phyloP scores from a whole-genome alignment of 2,113 vertebrate species.

The Eublepharis macularius region DNA sequence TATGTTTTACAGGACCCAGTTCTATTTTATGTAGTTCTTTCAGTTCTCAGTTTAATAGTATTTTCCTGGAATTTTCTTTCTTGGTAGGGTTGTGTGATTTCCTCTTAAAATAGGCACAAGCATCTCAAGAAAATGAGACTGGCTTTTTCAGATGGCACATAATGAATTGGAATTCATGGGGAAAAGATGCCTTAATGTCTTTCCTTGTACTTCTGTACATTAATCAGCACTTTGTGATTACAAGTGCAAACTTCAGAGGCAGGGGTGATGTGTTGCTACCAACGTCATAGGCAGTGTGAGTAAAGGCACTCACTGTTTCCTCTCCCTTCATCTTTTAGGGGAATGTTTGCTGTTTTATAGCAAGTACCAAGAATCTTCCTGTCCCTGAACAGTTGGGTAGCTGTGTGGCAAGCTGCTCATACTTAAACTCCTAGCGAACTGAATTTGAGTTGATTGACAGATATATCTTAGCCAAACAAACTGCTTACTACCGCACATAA shows the following conservation, averaged over 20 bases:
- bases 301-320: neutral
- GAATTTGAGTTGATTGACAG: conserved; percentile 28
- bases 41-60: too few species aligned
- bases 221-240: neutral
- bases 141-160: neutral
- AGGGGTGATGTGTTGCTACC: neutral
- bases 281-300: neutral
- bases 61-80: neutral
- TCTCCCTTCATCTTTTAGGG: neutral
- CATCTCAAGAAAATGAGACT: neutral
- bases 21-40: too few species aligned
- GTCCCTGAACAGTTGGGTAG: conserved; percentile 26
- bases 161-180: neutral
- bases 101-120: too few species aligned
- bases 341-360: conserved; percentile 22
- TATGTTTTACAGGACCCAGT: too few species aligned
- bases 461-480: neutral
- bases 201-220: neutral
- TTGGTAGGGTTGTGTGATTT: neutral
- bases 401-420: conserved; percentile 6
- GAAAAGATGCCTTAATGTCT: neutral
- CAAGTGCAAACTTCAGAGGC: neutral
- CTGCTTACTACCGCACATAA: neutral
- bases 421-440: conserved; percentile 21
- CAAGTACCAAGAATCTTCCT: conserved; percentile 34